A percentile compares a stretch with the other conserved stretches of the same genome.
Evolutionary conservation across 1,140 invertebrate genomes (phyloP).

Genomic region (Whitmania pigra): DNA sequence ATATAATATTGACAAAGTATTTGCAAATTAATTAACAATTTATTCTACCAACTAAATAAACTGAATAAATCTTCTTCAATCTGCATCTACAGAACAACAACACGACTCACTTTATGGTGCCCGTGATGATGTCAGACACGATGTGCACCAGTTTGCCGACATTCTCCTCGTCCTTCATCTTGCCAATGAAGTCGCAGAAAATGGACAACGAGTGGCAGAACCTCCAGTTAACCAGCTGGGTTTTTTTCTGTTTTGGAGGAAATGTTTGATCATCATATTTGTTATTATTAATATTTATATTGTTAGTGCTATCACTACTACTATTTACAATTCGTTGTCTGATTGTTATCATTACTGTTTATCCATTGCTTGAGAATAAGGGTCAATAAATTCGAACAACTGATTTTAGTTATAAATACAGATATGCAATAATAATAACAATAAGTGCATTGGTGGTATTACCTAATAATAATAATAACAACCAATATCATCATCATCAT

Average conservation of each 20-base stretch:
- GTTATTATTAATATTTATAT: neutral
- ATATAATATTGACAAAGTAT: neutral
- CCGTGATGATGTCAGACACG: neutral
- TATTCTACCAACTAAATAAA: neutral
- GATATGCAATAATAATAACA: too few species aligned
- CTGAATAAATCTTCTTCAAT: too few species aligned
- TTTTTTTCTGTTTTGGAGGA: too few species aligned
- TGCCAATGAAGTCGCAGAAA: neutral
- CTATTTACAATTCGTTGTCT: too few species aligned
- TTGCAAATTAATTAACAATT: neutral
- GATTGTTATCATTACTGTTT: neutral
- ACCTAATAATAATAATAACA: too few species aligned
- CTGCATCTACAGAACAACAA: too few species aligned
- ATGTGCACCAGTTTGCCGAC: neutral
- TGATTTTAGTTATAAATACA: too few species aligned
- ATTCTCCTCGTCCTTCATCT: neutral
- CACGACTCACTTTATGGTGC: neutral
- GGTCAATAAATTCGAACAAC: neutral
- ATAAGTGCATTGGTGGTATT: too few species aligned
- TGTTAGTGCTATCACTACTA: neutral
- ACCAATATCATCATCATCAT: too few species aligned
- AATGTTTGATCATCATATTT: too few species aligned
- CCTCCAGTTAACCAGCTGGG: neutral
- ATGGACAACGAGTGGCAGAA: conserved; percentile 11
- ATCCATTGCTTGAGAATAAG: neutral